Conservation (phyloP, 2,113 vertebrate species). For the Nansenia antarctica region DNA sequence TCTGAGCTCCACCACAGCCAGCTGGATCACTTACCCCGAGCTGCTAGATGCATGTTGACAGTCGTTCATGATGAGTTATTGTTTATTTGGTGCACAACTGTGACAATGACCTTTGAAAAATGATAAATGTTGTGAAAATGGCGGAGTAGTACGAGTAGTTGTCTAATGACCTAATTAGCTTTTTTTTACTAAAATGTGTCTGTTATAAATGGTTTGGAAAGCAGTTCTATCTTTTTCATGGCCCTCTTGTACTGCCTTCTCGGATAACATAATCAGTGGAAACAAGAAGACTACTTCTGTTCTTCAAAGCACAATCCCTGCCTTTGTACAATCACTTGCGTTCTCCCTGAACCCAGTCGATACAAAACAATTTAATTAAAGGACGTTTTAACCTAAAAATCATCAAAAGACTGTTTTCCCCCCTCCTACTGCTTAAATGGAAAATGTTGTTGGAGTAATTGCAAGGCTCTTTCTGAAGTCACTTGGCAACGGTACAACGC, state of each 20-base stretch:
- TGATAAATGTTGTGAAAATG: background rate
- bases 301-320: constrained; percentile 11
- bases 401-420: constrained; percentile 9
- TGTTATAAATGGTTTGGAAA: background rate
- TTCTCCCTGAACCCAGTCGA: background rate
- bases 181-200: background rate
- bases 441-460: background rate
- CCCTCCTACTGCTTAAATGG: background rate
- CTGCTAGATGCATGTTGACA: background rate
- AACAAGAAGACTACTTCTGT: background rate
- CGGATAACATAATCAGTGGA: background rate
- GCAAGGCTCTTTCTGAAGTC: no score
- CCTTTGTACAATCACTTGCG: background rate
- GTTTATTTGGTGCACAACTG: background rate
- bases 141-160: background rate
- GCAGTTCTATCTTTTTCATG: background rate
- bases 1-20: constrained; percentile 46
- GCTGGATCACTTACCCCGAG: constrained; percentile 14
- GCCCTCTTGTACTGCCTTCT: background rate
- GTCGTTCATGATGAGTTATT: background rate
- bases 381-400: constrained; percentile 7
- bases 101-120: background rate
- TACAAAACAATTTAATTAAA: constrained; percentile 13
- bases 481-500: no score
- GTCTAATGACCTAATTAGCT: background rate